Conservation (phyloP, 2,113 vertebrate species). For the Accipiter virgatus region DNA sequence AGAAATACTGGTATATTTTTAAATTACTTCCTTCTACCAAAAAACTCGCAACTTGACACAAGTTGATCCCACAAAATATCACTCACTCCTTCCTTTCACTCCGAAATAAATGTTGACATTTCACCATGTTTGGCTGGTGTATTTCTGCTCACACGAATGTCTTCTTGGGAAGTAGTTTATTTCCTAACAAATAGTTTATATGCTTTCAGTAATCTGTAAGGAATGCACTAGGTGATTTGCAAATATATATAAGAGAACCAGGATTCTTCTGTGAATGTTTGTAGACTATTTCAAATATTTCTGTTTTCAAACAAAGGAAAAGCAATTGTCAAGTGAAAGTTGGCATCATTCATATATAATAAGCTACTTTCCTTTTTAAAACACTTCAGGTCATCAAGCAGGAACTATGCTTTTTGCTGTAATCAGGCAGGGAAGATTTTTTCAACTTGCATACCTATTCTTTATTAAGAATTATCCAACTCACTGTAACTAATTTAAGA, state of each 20-base stretch:
- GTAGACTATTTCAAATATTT: not conserved
- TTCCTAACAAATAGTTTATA: not conserved
- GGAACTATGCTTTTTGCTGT: not conserved
- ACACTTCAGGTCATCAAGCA: not conserved
- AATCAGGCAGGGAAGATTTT: not conserved
- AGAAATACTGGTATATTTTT: not conserved
- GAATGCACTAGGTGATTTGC: not conserved
- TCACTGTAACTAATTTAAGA: not conserved
- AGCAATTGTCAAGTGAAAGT: not conserved
- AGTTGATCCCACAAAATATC: not conserved
- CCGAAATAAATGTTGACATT: not conserved
- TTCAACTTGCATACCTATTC: rapidly evolving
- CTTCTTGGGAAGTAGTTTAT: not conserved
- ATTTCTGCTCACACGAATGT: not conserved
- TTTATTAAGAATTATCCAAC: not conserved
- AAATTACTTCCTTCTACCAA: not conserved
- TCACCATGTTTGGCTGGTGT: not conserved
- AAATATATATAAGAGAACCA: not conserved
- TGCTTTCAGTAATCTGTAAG: not conserved
- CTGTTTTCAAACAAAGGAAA: not conserved
- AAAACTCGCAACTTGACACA: not conserved
- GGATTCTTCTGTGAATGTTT: not conserved
- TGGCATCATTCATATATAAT: not conserved
- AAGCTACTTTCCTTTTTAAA: not conserved
- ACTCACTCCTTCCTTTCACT: not conserved